Evolutionary conservation across 1,140 invertebrate genomes (phyloP), one percentile per base, ranked within the genome.

Genomic region (Hyles vespertilio): DNA sequence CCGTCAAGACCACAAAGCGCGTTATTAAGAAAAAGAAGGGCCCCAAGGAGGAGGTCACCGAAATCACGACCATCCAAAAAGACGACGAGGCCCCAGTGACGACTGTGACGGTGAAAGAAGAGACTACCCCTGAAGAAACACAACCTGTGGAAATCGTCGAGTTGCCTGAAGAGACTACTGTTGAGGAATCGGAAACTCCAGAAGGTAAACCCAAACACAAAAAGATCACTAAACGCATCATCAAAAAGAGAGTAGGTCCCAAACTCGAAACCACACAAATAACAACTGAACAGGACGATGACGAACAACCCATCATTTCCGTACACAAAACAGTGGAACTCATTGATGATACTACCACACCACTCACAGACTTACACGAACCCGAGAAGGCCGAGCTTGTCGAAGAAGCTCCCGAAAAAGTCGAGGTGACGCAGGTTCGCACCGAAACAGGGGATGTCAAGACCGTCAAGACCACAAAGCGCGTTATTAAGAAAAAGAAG

Each of bases 401-500:
- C 3, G 46, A 47, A n/a, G 46, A 47, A 47, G 46, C 46, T 47
- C 46, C 46, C 2, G 46, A 47, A n/a, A 47, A n/a, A n/a, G 46
- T 63, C 57, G 56, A 68, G 46, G 62, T 71, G 61, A 61, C 70
- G 56, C 64, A 67, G 40, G 61, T 67, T 12, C 61, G 63, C 55
- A 75, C 71, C 32, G 65, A 69, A 66, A 52, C 60, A 44, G 59
- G 56, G 1, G 51, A 65, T 0, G 49, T 57, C 2, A 59, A 59
- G 47, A 59, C 45, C 6, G 36, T 59, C 10, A 63, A 58, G 36
- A 74, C 10, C 4, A 47, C 46, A n/a, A 47, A 47, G 10, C 46
- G 46, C 10, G 77, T 86, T 10, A 89, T 85, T 11, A 86, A 81
- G 56, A 84, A 82, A 60, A 74, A 80, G 12, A 76, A 73, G 11